Conservation (phyloP, 2,797 vertebrate species). For the Crossoptilon crossoptilon region DNA sequence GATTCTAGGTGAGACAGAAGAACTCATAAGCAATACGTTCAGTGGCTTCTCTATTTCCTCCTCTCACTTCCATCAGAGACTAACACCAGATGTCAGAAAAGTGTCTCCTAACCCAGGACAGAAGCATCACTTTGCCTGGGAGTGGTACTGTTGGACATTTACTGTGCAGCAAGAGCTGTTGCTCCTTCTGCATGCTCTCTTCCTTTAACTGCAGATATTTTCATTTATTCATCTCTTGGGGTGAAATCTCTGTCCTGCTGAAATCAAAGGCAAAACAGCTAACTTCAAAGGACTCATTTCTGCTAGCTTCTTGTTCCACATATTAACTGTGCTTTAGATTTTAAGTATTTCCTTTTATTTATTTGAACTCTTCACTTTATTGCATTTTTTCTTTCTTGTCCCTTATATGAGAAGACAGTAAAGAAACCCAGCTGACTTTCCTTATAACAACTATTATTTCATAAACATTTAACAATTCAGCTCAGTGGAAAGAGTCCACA, state of each 20-base stretch:
- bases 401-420: background rate
- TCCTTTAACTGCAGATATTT: background rate
- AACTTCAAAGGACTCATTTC: conserved; percentile 1
- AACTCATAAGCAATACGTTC: background rate
- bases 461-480: background rate
- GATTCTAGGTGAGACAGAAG: background rate
- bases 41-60: background rate
- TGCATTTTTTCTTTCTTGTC: conserved; percentile 3
- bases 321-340: background rate
- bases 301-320: background rate
- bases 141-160: background rate
- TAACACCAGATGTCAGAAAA: background rate
- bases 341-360: conserved; percentile 28
- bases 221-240: background rate
- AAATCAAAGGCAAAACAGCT: background rate
- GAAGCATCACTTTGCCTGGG: background rate
- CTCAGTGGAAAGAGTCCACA: background rate
- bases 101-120: background rate
- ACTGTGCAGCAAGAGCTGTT: background rate
- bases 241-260: background rate
- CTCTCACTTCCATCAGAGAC: background rate
- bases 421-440: background rate
- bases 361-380: conserved; percentile 18
- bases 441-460: background rate
- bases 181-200: background rate